Evolutionary conservation across 2,888 invertebrate genomes (phyloP).

Genomic region (Hetaerina titia): DNA sequence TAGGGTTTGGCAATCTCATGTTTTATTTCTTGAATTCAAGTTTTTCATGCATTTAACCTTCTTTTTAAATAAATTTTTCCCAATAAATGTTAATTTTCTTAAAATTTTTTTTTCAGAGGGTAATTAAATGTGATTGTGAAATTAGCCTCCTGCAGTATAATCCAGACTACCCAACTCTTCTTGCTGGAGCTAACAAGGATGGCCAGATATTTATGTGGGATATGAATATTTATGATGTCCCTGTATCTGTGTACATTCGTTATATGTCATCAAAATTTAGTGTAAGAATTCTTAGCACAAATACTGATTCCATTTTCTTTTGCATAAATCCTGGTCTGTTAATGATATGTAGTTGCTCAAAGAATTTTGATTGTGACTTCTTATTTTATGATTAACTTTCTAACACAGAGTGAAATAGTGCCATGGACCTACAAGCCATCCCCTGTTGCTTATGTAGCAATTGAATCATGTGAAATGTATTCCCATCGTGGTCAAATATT

Average conservation of each 20-base stretch:
- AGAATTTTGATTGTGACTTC: background rate
- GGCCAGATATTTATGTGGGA: conserved; percentile 7
- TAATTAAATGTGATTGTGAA: conserved; percentile 26
- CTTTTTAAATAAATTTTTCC: background rate
- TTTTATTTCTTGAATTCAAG: no score
- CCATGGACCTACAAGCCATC: conserved; percentile 29
- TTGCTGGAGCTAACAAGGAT: background rate
- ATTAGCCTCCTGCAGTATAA: background rate
- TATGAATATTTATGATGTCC: background rate
- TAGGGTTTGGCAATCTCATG: no score
- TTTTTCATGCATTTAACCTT: no score
- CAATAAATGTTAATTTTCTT: background rate
- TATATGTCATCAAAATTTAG: background rate
- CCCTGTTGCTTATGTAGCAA: background rate
- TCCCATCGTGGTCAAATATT: background rate
- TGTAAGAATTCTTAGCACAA: background rate
- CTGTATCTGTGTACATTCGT: background rate
- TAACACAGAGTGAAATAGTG: background rate
- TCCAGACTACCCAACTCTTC: conserved; percentile 23
- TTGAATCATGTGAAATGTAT: conserved; percentile 1
- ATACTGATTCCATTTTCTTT: background rate
- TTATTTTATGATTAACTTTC: background rate
- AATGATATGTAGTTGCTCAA: background rate
- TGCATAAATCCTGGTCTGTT: background rate
- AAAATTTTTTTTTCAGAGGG: background rate